Conservation (phyloP, 2,888 invertebrate genomes). For the Drosophila nr. medialis region DNA sequence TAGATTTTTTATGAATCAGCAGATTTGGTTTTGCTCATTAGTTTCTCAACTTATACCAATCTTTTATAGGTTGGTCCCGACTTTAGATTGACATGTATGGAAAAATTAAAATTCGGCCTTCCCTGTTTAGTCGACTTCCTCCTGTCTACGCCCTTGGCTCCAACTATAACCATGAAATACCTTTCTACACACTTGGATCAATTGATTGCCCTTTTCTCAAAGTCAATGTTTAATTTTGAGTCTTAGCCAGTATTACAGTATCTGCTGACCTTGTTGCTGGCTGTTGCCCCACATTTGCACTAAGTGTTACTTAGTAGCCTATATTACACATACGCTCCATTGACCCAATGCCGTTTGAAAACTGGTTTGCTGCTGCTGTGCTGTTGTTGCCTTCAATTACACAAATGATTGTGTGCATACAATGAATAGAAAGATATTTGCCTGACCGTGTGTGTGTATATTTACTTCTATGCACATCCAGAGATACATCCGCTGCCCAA, state of each 20-base stretch:
- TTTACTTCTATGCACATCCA: constrained; percentile 8
- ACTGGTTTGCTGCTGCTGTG: constrained; percentile 13
- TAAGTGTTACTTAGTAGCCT: constrained; percentile 18
- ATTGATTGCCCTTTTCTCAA: constrained; percentile 5
- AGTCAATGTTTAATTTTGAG: constrained; percentile 14
- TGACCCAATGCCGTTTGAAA: constrained; percentile 53
- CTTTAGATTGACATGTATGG: neutral
- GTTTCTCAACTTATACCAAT: too few species aligned
- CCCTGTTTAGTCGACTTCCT: neutral
- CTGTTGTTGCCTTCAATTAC: constrained; percentile 43
- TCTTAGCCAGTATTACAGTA: constrained; percentile 4
- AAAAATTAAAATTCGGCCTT: neutral
- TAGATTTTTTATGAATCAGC: neutral
- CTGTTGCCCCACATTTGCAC: constrained; percentile 34
- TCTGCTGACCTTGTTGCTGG: constrained; percentile 14
- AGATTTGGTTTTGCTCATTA: neutral
- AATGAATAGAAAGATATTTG: constrained; percentile 8
- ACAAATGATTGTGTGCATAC: constrained; percentile 24
- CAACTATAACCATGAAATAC: neutral
- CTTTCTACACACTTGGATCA: neutral
- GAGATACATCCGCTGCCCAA: constrained; percentile 44
- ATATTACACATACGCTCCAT: constrained; percentile 39
- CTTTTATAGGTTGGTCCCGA: neutral
- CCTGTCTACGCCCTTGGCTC: neutral
- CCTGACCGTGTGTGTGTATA: neutral